Evolutionary conservation across 2,888 invertebrate species (phyloP).

Genomic region (Schrankia costaestrigalis): DNA sequence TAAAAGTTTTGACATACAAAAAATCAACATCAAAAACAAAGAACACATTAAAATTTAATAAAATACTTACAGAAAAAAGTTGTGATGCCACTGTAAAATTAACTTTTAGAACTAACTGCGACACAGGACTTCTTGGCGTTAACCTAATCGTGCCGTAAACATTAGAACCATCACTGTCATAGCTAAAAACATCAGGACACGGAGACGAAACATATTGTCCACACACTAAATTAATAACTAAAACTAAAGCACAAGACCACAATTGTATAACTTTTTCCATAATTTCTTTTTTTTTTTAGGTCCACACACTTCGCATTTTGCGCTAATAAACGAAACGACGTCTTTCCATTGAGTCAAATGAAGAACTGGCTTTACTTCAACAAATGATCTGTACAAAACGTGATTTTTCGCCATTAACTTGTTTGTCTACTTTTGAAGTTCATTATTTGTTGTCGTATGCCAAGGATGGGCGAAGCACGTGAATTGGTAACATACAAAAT

Average conservation of each 20-base stretch:
- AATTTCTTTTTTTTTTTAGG: conserved; percentile 19
- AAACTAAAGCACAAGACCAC: conserved; percentile 32
- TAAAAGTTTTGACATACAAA: too few species aligned
- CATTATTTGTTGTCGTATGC: too few species aligned
- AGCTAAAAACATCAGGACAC: conserved; percentile 58
- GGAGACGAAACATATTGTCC: conserved; percentile 49
- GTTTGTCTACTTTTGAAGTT: too few species aligned
- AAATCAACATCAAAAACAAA: too few species aligned
- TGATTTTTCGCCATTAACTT: conserved; percentile 6
- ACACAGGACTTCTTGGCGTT: conserved; percentile 38
- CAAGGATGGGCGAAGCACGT: too few species aligned
- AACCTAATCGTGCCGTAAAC: conserved; percentile 50
- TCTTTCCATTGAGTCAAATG: conserved; percentile 33
- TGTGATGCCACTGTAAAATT: conserved; percentile 55
- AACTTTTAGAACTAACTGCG: conserved; percentile 38
- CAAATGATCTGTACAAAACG: conserved; percentile 6
- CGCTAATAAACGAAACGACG: conserved; percentile 30
- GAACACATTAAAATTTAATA: background rate
- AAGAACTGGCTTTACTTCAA: conserved; percentile 34
- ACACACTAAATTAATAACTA: conserved; percentile 38
- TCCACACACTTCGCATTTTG: conserved; percentile 20
- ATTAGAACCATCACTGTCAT: conserved; percentile 42
- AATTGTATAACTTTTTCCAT: conserved; percentile 30
- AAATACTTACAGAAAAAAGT: conserved; percentile 47
- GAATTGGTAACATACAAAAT: too few species aligned